Evolutionary conservation across 2,888 invertebrate species (phyloP), one percentile per base, ranked within the genome.

Genomic region (Monoplex corrugatus): DNA sequence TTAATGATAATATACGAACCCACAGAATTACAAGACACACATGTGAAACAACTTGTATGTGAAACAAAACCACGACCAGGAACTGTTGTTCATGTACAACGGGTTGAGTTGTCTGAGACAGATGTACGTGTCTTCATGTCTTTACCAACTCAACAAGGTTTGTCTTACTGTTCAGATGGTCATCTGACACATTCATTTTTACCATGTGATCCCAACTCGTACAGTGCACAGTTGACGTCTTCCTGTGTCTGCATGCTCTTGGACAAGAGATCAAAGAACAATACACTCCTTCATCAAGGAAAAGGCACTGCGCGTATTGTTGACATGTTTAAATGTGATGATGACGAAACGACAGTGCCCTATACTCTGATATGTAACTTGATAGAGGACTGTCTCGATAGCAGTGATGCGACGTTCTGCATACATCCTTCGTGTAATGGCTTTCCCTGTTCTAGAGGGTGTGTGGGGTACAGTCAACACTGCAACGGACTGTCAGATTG

Each of bases 281-380:
- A n/a, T n/a, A n/a, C n/a, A n/a, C n/a, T n/a, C n/a, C n/a, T n/a
- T 68, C n/a, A n/a, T 68, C 28, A 2, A 38, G 75, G 75, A 75
- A 38, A 8, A 38, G 23, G 38, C 16, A 8, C 8, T 13, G 6
- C 10, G 35, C 13, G 8, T 6, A 35, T 38, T 2, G 13, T 16
- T 83, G 43, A 19, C 5, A 23, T 23, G 38, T 83, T 83, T 83
- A 38, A 3, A 0, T 83, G 83, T 83, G 83, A 45, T 43, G 44
- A 83, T 32, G 44, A 44, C n/a, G 32, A 2, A 16, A 19, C n/a
- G 1, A 8, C 44, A 10, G 10, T 83, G 5, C 83, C 19, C 28
- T 43, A 83, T 44, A 44, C 83, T 16, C n/a, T 83, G 43, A 23
- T 83, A 16, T 83, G 83, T 83, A 28, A 83, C 45, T 44, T 44